A percentile compares a stretch with the other conserved stretches of the same genome.
These are phyloP conservation scores for Nycticorax nycticorax DNA, from an alignment of 2,113 vertebrate species.

Conservation along the genomic window DNA sequence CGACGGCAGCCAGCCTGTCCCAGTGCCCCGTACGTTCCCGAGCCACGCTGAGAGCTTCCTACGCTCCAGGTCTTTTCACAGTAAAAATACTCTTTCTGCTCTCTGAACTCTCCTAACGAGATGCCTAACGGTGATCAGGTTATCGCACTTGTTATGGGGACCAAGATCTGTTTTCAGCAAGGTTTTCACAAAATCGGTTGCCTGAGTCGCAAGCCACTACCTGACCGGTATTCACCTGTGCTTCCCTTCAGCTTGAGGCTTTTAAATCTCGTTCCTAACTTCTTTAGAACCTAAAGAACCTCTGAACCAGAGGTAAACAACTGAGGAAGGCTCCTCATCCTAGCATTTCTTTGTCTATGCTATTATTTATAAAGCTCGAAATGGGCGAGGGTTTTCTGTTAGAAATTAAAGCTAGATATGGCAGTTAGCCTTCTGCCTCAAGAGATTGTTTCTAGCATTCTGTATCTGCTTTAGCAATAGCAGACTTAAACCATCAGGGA, in stretches of 20 bases:
- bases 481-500: not conserved
- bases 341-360: not conserved
- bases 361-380: not conserved
- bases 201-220: not conserved
- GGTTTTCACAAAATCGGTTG: not conserved
- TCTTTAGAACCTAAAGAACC: not conserved
- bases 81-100: not conserved
- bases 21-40: not conserved
- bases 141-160: not conserved
- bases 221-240: not conserved
- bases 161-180: not conserved
- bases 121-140: not conserved
- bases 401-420: not conserved
- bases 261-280: not conserved
- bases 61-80: not conserved
- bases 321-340: not conserved
- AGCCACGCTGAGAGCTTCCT: not conserved
- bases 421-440: not conserved
- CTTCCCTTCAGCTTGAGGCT: not conserved
- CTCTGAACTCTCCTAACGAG: not conserved
- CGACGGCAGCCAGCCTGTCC: no score
- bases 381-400: not conserved
- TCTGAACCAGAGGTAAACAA: not conserved
- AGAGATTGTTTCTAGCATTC: not conserved
- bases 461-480: not conserved